Percentiles rank a stretch among this genome's conserved stretches.
Conservation (phyloP, 2,797 vertebrate species). For the Cossypha polioptera region DNA sequence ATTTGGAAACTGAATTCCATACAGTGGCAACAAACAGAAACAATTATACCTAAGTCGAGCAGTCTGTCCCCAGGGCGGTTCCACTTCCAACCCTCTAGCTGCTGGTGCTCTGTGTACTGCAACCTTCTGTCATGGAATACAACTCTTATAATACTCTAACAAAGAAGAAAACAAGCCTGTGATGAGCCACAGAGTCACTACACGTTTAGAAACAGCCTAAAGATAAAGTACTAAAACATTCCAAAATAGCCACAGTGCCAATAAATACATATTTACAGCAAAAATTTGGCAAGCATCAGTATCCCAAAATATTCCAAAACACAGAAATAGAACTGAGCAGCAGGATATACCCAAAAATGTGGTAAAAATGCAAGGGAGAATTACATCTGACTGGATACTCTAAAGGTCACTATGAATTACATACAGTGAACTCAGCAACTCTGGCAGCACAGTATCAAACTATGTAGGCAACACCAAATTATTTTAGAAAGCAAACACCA, state of each 20-base stretch:
- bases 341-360: not conserved
- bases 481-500: not conserved
- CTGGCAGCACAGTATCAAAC: not conserved
- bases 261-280: not conserved
- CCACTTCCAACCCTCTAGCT: constrained; percentile 85
- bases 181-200: not conserved
- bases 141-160: constrained; percentile 82
- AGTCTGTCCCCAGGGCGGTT: constrained; percentile 84
- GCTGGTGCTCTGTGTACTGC: constrained; percentile 83
- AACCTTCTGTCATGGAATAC: constrained; percentile 84
- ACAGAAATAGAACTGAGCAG: not conserved
- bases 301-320: not conserved
- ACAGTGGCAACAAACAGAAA: not conserved
- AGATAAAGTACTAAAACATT: not conserved
- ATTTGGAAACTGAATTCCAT: not conserved
- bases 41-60: constrained; percentile 77
- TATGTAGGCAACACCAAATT: not conserved
- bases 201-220: not conserved
- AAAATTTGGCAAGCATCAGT: not conserved
- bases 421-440: not conserved
- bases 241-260: not conserved
- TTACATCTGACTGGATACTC: not conserved
- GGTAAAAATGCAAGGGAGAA: not conserved
- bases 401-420: not conserved
- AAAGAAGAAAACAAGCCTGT: not conserved